phyloP scores from a whole-genome alignment of 2,113 vertebrate species.

The Dasypus novemcinctus region DNA sequence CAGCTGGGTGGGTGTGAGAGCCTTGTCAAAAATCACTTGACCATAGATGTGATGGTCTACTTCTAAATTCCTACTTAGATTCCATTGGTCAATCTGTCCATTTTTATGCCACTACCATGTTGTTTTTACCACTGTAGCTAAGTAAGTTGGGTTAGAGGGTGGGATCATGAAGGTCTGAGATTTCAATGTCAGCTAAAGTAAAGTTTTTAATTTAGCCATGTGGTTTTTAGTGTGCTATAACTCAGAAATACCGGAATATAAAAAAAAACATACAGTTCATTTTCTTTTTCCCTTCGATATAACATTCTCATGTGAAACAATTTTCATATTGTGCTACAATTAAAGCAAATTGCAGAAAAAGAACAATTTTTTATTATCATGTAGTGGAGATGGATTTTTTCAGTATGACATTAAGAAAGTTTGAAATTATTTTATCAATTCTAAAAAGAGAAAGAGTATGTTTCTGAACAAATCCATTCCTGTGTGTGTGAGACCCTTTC shows the following conservation, averaged over 20 bases:
- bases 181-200: neutral
- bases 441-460: too few relatives aligned
- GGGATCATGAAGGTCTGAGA: neutral
- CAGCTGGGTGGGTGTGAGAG: too few relatives aligned
- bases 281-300: neutral
- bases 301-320: neutral
- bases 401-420: too few relatives aligned
- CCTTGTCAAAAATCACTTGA: too few relatives aligned
- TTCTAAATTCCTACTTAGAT: too few relatives aligned
- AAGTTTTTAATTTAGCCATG: neutral
- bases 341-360: neutral
- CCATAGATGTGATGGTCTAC: too few relatives aligned
- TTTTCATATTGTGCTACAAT: neutral
- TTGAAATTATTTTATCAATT: too few relatives aligned
- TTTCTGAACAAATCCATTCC: too few relatives aligned
- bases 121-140: too few relatives aligned
- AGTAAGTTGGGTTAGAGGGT: neutral
- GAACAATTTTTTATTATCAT: neutral
- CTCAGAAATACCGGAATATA: neutral
- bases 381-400: neutral
- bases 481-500: too few relatives aligned
- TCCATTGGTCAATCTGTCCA: too few relatives aligned
- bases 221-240: neutral
- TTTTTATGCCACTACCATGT: too few relatives aligned
- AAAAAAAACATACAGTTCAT: neutral